Percentiles rank a stretch among this genome's conserved stretches.
These are phyloP conservation scores for Eptatretus burgeri DNA, from an alignment of 2,113 vertebrate species.

Conservation along the genomic window DNA sequence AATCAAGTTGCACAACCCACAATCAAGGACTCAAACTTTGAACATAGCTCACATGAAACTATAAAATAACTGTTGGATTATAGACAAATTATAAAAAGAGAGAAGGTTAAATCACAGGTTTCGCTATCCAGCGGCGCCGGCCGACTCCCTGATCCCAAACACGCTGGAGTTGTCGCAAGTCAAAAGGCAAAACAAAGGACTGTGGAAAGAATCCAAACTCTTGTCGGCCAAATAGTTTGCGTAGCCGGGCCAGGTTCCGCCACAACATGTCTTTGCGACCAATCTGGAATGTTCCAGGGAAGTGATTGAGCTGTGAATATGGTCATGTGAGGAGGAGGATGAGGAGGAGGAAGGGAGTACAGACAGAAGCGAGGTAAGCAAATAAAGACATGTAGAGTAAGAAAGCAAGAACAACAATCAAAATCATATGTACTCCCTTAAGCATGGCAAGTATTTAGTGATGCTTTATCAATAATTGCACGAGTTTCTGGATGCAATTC, in stretches of 20 bases:
- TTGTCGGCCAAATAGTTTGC: slow-evolving; percentile 42
- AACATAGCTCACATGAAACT: no score
- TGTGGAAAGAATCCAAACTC: slow-evolving; percentile 81
- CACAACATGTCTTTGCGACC: slow-evolving; percentile 80
- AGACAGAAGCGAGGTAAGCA: no score
- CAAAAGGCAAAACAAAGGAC: slow-evolving; percentile 73
- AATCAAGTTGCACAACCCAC: no score
- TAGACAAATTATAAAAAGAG: neutral
- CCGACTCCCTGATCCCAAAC: slow-evolving; percentile 48
- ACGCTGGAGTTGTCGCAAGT: slow-evolving; percentile 51
- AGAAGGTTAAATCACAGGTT: slow-evolving; percentile 31
- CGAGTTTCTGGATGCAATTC: no score
- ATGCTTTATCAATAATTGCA: no score
- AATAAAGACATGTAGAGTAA: no score
- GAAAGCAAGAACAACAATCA: no score
- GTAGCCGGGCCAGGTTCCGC: slow-evolving; percentile 75
- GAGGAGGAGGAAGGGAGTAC: neutral
- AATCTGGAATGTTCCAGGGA: slow-evolving; percentile 87
- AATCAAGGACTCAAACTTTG: no score
- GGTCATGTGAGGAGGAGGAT: neutral
- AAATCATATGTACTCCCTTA: no score
- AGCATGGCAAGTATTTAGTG: no score
- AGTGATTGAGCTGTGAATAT: slow-evolving; percentile 51
- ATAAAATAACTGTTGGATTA: neutral
- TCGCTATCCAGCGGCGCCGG: slow-evolving; percentile 80